Evolutionary conservation across 2,888 invertebrate species (phyloP).

Genomic region (Phania funesta): DNA sequence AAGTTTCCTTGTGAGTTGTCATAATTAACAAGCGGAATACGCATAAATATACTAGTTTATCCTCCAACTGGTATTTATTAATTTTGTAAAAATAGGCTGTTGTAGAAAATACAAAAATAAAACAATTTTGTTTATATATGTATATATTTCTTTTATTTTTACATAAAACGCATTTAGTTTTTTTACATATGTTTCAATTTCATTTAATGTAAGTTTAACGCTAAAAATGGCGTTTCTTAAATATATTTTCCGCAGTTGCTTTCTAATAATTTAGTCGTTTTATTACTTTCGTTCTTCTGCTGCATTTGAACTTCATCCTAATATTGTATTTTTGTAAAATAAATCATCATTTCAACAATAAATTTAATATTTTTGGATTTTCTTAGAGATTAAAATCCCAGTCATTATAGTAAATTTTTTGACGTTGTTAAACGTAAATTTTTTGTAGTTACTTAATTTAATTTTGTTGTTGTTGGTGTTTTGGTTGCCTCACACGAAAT

Average conservation of each 20-base stretch:
- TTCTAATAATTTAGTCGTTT: constrained; percentile 64
- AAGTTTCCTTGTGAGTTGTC: too few relatives aligned
- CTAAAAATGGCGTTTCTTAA: constrained; percentile 67
- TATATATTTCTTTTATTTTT: constrained; percentile 72
- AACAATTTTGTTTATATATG: constrained; percentile 4
- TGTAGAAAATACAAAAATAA: neutral
- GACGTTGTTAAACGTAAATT: constrained; percentile 56
- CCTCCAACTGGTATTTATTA: too few relatives aligned
- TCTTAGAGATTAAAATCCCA: constrained; percentile 65
- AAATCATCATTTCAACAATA: constrained; percentile 68
- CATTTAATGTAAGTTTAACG: constrained; percentile 61
- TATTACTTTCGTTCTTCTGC: constrained; percentile 56
- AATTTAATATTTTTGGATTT: constrained; percentile 62
- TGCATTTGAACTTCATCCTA: constrained; percentile 62
- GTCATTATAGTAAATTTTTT: constrained; percentile 52
- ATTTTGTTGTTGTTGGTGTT: constrained; percentile 63
- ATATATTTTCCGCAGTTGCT: constrained; percentile 62
- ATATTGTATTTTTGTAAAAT: constrained; percentile 66
- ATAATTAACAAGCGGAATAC: too few relatives aligned
- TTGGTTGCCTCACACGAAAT: constrained; percentile 64
- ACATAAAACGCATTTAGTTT: constrained; percentile 76
- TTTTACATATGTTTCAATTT: constrained; percentile 65
- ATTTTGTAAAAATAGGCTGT: neutral
- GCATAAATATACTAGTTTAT: too few relatives aligned
- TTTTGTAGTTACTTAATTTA: constrained; percentile 64